phyloP scores from a whole-genome alignment of 2,888 invertebrate genomes.

The Eumerus sabulonum region DNA sequence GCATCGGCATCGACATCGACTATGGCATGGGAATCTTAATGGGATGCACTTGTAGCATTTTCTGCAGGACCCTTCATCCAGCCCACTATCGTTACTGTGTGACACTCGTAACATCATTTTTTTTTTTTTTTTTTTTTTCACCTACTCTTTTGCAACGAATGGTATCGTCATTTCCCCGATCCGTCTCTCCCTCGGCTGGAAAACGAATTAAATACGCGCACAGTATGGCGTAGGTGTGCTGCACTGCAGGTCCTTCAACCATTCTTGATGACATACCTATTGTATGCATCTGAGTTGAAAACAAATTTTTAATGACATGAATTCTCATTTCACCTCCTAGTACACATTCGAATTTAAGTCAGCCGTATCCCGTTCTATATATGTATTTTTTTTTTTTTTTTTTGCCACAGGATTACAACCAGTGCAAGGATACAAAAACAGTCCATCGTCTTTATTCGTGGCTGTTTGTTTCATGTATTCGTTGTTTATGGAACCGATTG shows the following conservation, averaged over 20 bases:
- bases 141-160: background rate
- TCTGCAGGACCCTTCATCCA: conserved; percentile 8
- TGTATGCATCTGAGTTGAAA: conserved; percentile 51
- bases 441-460: no score
- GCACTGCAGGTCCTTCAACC: conserved; percentile 52
- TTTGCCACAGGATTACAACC: background rate
- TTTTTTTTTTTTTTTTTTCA: conserved; percentile 13
- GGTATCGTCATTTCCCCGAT: conserved; percentile 11
- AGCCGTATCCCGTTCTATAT: conserved; percentile 60
- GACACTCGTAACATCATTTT: conserved; percentile 69
- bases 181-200: conserved; percentile 43
- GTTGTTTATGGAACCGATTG: no score
- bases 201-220: conserved; percentile 53
- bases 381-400: background rate
- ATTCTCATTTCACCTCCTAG: conserved; percentile 68
- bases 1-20: no score
- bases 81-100: conserved; percentile 56
- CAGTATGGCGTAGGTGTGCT: conserved; percentile 12
- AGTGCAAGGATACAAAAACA: conserved; percentile 62
- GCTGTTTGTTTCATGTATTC: no score
- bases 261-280: conserved; percentile 59
- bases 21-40: no score
- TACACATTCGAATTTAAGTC: conserved; percentile 67
- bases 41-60: conserved; percentile 7
- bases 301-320: conserved; percentile 68